Percentiles rank a stretch among this genome's conserved stretches.
These are phyloP conservation scores for Daboia siamensis DNA, from an alignment of 2,113 vertebrate species.

Conservation along the genomic window DNA sequence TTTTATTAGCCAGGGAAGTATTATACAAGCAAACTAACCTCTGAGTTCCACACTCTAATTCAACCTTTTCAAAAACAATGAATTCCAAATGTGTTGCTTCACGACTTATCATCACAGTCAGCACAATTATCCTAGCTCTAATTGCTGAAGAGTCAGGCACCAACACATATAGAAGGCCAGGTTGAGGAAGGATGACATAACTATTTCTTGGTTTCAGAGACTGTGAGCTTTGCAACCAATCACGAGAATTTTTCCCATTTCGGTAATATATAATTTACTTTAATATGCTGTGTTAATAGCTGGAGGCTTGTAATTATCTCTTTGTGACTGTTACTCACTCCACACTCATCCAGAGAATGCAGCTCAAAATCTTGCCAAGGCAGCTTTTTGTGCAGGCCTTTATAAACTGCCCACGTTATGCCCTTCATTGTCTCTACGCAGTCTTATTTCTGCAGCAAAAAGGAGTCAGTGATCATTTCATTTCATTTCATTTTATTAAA, in stretches of 20 bases:
- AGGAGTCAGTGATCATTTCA: background rate
- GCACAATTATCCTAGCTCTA: background rate
- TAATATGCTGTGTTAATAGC: background rate
- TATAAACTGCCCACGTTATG: background rate
- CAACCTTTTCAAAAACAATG: background rate
- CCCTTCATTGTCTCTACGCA: background rate
- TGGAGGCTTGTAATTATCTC: background rate
- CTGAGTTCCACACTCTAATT: background rate
- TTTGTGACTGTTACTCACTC: background rate
- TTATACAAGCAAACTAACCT: background rate
- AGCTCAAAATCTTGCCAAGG: background rate
- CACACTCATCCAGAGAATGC: background rate
- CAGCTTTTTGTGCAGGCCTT: background rate
- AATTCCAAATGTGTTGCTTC: background rate
- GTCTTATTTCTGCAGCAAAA: background rate
- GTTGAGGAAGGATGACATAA: background rate
- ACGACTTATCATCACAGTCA: background rate
- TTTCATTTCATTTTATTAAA: too few species aligned
- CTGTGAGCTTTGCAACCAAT: background rate
- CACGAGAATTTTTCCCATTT: background rate
- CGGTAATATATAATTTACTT: accelerated
- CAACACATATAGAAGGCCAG: background rate
- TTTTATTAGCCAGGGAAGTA: background rate
- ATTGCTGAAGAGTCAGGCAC: background rate
- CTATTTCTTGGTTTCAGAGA: background rate